Base-by-base conservation (phyloP, 2,113 vertebrate genomes). In the Lates calcarifer region DNA sequence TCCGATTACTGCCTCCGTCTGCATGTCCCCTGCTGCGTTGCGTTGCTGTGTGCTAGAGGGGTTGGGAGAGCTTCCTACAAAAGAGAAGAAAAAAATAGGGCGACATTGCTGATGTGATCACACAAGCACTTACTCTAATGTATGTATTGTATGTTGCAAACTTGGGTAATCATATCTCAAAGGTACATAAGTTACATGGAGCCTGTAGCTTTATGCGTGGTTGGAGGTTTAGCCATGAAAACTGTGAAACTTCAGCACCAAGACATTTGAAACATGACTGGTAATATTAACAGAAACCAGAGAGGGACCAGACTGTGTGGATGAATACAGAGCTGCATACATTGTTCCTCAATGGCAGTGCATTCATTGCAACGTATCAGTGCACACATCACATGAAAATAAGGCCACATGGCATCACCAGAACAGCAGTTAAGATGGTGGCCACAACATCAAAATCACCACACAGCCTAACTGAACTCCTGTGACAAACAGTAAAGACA, bases 1-100 rank as follows among this genome's bases (percentile, higher is more conserved):
- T 1, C 97, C 98, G 1, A 98, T 94, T 20, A 98, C 94, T 20
- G 92, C 82, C 83, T 96, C 96, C 0, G 94, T 91, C 74, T 94
- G 95, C 86, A 96, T 79, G 37, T 95, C 96, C 77, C 89, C 92
- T 3, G 82, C 94, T 29, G 93, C 53, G 94, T 94, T 79, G 60
- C 0, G 22, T 35, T 26, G 56, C 73, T 43, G 29, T 51, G 62
- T 51, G 76, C 83, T 89, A 91, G 74, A 89, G 76, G 74, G 82
- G 74, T 74, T 33, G 73, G 55, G 20, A 67, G 45, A 11, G 14
- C 2, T 47, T 58, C 41, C 91, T 91, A 90, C 33, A 77, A 14
- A 80, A 24, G 17, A 80, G 28, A 12, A 6, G n/a, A 39, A 80
- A 31, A 67, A 79, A 49, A 80, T 24, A 80, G 22, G 5, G 12